Evolutionary conservation across 2,888 invertebrate genomes (phyloP).

Genomic region (Netelia fuscicornis): DNA sequence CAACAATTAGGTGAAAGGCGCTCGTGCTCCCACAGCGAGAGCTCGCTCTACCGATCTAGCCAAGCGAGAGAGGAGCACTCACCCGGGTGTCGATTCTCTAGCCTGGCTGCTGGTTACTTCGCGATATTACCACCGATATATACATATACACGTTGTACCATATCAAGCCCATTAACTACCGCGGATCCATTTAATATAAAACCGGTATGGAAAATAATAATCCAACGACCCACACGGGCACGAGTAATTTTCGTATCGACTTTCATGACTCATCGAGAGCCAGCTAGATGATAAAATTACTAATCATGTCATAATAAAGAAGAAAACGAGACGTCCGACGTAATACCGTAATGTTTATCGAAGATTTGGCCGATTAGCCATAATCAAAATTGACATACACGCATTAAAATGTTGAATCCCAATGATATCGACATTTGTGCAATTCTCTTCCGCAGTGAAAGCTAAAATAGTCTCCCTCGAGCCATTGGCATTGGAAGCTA

Average conservation of each 20-base stretch:
- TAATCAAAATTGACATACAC: neutral
- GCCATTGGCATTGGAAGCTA: slow-evolving; percentile 64
- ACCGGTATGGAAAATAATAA: slow-evolving; percentile 40
- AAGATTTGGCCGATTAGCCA: slow-evolving; percentile 1
- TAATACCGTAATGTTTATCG: neutral
- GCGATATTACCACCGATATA: neutral
- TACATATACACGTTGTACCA: slow-evolving; percentile 10
- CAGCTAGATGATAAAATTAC: neutral
- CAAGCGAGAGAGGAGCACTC: slow-evolving; percentile 42
- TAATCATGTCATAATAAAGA: neutral
- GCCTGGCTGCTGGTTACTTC: slow-evolving; percentile 48
- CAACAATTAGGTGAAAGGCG: slow-evolving; percentile 85
- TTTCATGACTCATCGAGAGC: neutral
- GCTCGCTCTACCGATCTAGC: slow-evolving; percentile 42
- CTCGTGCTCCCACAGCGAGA: slow-evolving; percentile 79
- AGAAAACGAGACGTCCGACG: too few relatives aligned
- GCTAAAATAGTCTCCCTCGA: slow-evolving; percentile 38
- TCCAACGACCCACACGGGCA: slow-evolving; percentile 7
- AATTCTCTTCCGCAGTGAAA: slow-evolving; percentile 59
- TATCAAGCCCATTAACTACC: slow-evolving; percentile 40
- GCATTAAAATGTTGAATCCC: neutral
- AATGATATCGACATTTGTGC: slow-evolving; percentile 15
- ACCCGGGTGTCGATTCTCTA: slow-evolving; percentile 61
- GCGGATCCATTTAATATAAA: slow-evolving; percentile 42
- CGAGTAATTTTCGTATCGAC: neutral